Conservation (phyloP, 2,797 vertebrate species). For the Syndactyla subalaris region DNA sequence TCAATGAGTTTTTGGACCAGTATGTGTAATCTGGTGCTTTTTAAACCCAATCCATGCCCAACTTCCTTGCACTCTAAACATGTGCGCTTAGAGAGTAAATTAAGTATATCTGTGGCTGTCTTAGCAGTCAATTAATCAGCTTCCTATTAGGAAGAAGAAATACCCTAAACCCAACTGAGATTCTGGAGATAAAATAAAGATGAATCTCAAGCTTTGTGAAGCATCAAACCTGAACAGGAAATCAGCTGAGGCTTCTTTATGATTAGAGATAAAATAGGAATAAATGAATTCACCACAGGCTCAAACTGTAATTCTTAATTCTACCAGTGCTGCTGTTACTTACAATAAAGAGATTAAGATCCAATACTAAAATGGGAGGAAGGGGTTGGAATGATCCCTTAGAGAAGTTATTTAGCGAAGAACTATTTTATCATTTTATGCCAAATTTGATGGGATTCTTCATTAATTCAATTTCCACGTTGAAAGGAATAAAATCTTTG, state of each 20-base stretch:
- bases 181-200: background rate
- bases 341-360: background rate
- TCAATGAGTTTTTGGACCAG: background rate
- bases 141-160: background rate
- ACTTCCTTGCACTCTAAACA: background rate
- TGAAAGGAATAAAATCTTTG: background rate
- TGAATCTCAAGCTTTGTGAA: background rate
- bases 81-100: background rate
- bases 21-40: background rate
- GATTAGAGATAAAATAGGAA: background rate
- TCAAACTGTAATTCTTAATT: background rate
- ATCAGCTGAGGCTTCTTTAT: background rate
- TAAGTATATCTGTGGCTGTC: background rate
- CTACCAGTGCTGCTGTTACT: background rate
- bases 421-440: background rate
- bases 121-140: background rate
- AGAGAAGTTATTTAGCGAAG: background rate
- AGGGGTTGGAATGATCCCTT: background rate
- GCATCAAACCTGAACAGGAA: background rate
- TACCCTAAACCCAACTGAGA: background rate
- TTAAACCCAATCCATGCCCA: background rate
- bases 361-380: background rate
- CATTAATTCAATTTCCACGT: background rate
- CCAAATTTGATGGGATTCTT: background rate
- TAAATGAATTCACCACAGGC: background rate